Percentiles rank a stretch among this genome's conserved stretches.
Evolutionary conservation across 2,888 invertebrate genomes (phyloP).

Genomic region (Dichetophora obliterata): DNA sequence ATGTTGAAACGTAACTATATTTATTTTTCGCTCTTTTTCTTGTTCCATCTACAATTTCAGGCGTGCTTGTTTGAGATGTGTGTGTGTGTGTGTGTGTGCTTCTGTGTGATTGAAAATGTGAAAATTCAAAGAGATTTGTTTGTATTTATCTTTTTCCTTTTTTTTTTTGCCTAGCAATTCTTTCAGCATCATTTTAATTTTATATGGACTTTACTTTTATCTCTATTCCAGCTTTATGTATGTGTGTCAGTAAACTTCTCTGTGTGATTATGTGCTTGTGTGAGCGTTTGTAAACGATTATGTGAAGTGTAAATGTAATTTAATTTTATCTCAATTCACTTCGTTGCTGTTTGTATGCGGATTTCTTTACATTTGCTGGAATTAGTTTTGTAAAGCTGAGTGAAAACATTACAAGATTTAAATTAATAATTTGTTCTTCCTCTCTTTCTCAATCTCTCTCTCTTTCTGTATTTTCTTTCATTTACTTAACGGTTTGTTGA

Average conservation of each 20-base stretch:
- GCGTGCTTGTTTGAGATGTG: not conserved
- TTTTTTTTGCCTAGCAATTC: constrained; percentile 10
- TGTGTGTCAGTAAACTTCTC: not conserved
- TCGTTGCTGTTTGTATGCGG: not conserved
- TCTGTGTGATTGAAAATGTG: not conserved
- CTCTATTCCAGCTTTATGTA: not conserved
- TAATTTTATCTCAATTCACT: constrained; percentile 31
- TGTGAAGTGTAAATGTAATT: constrained; percentile 29
- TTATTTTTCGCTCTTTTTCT: not conserved
- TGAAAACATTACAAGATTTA: not conserved
- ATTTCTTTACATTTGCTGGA: not conserved
- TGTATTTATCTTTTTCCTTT: not conserved
- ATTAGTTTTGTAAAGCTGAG: not conserved
- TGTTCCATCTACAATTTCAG: not conserved
- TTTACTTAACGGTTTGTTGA: too few relatives aligned
- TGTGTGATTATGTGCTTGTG: not conserved
- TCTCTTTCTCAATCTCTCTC: not conserved
- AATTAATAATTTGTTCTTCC: not conserved
- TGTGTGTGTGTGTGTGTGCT: not conserved
- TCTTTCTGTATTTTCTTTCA: too few relatives aligned
- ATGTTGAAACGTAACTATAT: not conserved
- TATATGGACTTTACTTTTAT: constrained; percentile 19
- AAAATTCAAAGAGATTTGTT: constrained; percentile 15
- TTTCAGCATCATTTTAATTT: constrained; percentile 25
- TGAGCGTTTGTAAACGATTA: constrained; percentile 9